Percentiles rank a stretch among this genome's conserved stretches.
phyloP scores from a whole-genome alignment of 2,797 vertebrate genomes.

The Sebastes variabilis region DNA sequence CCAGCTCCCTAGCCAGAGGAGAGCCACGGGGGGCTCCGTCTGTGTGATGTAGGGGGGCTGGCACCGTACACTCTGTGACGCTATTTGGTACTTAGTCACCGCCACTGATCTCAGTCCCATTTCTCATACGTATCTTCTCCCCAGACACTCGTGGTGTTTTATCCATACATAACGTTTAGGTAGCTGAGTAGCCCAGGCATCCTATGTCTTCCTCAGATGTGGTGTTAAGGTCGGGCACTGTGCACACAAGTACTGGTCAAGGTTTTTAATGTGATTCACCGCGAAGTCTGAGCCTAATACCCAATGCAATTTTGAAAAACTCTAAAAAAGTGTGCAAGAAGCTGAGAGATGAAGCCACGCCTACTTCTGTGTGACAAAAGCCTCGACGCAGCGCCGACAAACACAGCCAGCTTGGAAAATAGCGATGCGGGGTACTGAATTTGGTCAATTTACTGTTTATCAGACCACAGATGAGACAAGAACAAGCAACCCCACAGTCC shows the following conservation, averaged over 20 bases:
- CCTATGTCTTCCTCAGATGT: not conserved
- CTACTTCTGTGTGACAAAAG: no score
- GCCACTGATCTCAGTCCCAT: slow-evolving; percentile 28
- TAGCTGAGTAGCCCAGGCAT: not conserved
- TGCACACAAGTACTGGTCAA: not conserved
- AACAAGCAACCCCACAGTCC: no score
- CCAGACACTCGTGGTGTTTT: not conserved
- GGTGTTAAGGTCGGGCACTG: not conserved
- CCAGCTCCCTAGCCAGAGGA: slow-evolving; percentile 32
- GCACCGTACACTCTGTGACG: slow-evolving; percentile 9
- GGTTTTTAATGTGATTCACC: not conserved
- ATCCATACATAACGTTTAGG: slow-evolving; percentile 4
- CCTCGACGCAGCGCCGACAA: no score
- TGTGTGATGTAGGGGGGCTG: slow-evolving; percentile 17
- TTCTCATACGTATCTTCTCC: not conserved
- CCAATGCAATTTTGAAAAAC: no score
- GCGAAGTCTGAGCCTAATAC: no score
- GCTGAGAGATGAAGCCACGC: no score
- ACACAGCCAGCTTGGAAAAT: no score
- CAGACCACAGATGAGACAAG: no score
- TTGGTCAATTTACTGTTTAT: no score
- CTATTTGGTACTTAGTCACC: slow-evolving; percentile 38
- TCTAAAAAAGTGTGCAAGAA: no score
- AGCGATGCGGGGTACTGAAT: accelerated
- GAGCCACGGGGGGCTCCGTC: slow-evolving; percentile 29